Percentiles rank a stretch among this genome's conserved stretches.
phyloP scores from a whole-genome alignment of 1,140 invertebrate species.

The Drosophila teissieri region DNA sequence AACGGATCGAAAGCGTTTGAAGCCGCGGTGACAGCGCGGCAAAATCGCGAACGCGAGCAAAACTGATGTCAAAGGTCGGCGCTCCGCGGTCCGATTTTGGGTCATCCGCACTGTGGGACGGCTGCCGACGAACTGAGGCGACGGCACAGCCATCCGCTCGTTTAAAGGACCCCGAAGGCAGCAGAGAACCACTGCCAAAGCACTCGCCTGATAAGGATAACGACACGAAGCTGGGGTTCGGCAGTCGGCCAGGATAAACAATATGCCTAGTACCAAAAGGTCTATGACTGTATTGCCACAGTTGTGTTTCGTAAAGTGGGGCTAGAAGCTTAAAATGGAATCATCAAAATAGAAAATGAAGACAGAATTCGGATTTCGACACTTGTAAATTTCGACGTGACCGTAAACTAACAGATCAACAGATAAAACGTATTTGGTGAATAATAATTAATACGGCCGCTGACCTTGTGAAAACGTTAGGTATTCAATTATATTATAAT shows the following conservation, averaged over 20 bases:
- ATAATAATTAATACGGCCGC: too few species aligned
- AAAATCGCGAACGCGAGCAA: slow-evolving; percentile 25
- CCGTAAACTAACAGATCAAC: too few species aligned
- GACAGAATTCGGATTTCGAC: too few species aligned
- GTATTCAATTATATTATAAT: too few species aligned
- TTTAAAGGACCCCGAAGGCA: slow-evolving; percentile 63
- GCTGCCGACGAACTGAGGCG: slow-evolving; percentile 75
- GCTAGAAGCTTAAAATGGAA: too few species aligned
- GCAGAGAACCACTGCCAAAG: slow-evolving; percentile 46
- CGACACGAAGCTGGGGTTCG: slow-evolving; percentile 47
- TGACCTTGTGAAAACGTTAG: too few species aligned
- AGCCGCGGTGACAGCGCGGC: slow-evolving; percentile 9
- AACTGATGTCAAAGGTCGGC: slow-evolving; percentile 18
- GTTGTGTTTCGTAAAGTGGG: background rate
- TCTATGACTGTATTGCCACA: slow-evolving; percentile 26
- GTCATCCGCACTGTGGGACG: slow-evolving; percentile 74
- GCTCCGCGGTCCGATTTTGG: slow-evolving; percentile 30
- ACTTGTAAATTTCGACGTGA: too few species aligned
- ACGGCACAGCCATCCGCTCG: slow-evolving; percentile 38
- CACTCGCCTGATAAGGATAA: slow-evolving; percentile 69
- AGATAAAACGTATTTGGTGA: too few species aligned
- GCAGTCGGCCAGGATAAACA: slow-evolving; percentile 14
- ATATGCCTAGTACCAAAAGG: slow-evolving; percentile 16
- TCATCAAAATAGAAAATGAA: too few species aligned
- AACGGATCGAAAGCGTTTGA: slow-evolving; percentile 20